phyloP scores from a whole-genome alignment of 1,140 invertebrate genomes.

The Eriosoma lanigerum region DNA sequence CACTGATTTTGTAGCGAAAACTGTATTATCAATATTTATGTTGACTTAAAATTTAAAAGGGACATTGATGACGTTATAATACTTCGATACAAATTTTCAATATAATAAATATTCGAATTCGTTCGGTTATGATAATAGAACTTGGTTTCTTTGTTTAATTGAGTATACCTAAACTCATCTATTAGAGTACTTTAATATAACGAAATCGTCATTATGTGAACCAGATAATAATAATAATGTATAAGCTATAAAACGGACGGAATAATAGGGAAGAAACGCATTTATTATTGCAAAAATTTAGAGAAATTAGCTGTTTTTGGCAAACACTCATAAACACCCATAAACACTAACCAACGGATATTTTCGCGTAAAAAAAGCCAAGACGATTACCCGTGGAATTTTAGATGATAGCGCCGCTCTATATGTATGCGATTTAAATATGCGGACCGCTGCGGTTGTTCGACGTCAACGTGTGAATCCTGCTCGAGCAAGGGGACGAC shows the following conservation, averaged over 20 bases:
- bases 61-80: no score
- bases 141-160: no score
- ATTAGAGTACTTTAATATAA: no score
- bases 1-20: no score
- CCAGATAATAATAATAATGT: no score
- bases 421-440: conserved; percentile 39
- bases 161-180: no score
- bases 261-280: neutral
- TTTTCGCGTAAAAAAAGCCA: neutral
- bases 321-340: neutral
- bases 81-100: no score
- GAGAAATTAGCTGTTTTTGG: neutral
- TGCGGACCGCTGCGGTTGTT: neutral
- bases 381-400: neutral
- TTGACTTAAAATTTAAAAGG: no score
- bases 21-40: no score
- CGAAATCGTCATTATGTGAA: no score
- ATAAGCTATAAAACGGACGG: neutral
- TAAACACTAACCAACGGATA: neutral
- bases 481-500: neutral
- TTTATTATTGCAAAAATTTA: neutral
- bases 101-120: no score
- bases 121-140: no score
- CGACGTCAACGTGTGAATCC: neutral
- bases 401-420: neutral